Percentiles rank a stretch among this genome's conserved stretches.
Conservation (phyloP, 2,888 invertebrate species). For the Trilocha varians region DNA sequence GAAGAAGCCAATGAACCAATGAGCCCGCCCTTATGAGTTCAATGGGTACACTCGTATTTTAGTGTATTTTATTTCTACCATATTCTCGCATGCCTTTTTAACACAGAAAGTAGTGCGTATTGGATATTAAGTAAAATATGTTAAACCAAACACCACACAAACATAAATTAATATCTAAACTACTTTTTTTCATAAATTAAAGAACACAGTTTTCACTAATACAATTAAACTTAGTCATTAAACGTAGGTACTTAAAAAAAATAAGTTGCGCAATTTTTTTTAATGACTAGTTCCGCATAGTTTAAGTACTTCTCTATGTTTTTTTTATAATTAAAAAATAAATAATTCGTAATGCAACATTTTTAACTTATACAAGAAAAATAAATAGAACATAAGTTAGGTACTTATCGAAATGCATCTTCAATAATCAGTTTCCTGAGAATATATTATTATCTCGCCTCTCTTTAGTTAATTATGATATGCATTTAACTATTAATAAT, state of each 20-base stretch:
- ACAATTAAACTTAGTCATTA: constrained; percentile 43
- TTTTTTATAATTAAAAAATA: constrained; percentile 49
- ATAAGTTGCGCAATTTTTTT: constrained; percentile 71
- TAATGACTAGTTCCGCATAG: constrained; percentile 73
- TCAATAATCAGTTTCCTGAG: constrained; percentile 48
- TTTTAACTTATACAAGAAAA: constrained; percentile 55
- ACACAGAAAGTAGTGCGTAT: constrained; percentile 33
- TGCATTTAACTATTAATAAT: constrained; percentile 66
- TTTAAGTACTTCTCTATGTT: constrained; percentile 52
- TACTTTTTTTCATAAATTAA: constrained; percentile 54
- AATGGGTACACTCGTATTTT: no score
- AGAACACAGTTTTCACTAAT: constrained; percentile 59
- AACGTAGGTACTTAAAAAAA: constrained; percentile 52
- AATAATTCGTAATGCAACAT: constrained; percentile 65
- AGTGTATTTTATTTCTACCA: no score
- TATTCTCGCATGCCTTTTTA: constrained; percentile 16
- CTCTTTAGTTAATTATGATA: constrained; percentile 51
- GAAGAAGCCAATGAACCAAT: no score
- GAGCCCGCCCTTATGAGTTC: no score
- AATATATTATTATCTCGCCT: constrained; percentile 42
- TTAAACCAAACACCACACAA: constrained; percentile 64
- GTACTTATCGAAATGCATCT: constrained; percentile 60
- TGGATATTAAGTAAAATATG: constrained; percentile 27
- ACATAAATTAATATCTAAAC: constrained; percentile 66
- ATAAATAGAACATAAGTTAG: constrained; percentile 42